Evolutionary conservation across 2,797 vertebrate species (phyloP).

Genomic region (Periparus ater): DNA sequence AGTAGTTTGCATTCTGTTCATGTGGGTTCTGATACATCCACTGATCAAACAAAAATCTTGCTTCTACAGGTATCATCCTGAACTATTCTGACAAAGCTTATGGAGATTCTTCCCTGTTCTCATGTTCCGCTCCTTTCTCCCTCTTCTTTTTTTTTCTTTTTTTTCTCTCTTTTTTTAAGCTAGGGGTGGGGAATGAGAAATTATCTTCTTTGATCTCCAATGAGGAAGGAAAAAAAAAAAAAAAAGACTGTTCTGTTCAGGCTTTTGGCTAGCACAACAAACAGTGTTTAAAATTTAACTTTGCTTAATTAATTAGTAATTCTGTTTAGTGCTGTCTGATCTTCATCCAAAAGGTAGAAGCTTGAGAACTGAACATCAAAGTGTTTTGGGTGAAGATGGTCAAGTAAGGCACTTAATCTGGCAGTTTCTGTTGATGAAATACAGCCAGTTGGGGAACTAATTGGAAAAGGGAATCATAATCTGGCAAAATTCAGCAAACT

Average conservation of each 20-base stretch:
- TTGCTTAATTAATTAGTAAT: conserved; percentile 99
- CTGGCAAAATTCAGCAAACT: conserved; percentile 65
- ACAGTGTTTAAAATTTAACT: conserved; percentile 99
- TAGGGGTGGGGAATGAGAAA: conserved; percentile 78
- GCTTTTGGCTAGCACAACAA: conserved; percentile 98
- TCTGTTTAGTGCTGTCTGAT: conserved; percentile 99
- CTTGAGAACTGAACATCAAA: conserved; percentile 98
- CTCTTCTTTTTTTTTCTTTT: no score
- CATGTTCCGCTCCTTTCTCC: not conserved
- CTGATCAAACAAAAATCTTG: conserved; percentile 77
- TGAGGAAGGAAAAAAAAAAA: conserved; percentile 77
- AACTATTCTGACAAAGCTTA: conserved; percentile 74
- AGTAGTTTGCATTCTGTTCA: conserved; percentile 72
- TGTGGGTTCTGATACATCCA: conserved; percentile 76
- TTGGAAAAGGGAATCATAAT: conserved; percentile 62
- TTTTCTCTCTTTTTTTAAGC: conserved; percentile 67
- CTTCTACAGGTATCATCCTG: conserved; percentile 52
- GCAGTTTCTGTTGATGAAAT: conserved; percentile 76
- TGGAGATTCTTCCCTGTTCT: conserved; percentile 54
- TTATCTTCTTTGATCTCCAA: conserved; percentile 91
- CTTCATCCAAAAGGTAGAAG: conserved; percentile 94
- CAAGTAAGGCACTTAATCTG: conserved; percentile 83
- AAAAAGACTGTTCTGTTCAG: conserved; percentile 89
- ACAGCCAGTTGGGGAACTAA: conserved; percentile 72
- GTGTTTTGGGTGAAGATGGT: conserved; percentile 84